phyloP scores from a whole-genome alignment of 2,888 invertebrate species.

The Resseliella maxima region DNA sequence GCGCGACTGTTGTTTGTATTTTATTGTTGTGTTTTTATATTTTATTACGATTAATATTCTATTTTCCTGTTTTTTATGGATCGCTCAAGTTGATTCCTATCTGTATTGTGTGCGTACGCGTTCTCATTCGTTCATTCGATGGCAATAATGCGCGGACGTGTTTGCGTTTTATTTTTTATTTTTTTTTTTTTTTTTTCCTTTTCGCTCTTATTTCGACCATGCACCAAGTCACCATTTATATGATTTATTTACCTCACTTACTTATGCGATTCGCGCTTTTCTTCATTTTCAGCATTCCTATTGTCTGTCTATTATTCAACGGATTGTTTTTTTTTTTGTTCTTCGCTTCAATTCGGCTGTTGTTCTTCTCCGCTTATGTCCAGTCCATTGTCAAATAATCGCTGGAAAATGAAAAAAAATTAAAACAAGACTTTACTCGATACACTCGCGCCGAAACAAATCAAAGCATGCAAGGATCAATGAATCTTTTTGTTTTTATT shows the following conservation, averaged over 20 bases:
- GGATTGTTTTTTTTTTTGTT: background rate
- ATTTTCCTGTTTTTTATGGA: constrained; percentile 49
- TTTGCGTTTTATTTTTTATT: background rate
- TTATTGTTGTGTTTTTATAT: constrained; percentile 48
- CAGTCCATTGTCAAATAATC: constrained; percentile 27
- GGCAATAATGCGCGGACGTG: constrained; percentile 31
- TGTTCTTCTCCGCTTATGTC: background rate
- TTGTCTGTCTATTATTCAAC: constrained; percentile 52
- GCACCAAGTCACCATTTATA: constrained; percentile 2
- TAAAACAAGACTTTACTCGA: constrained; percentile 33
- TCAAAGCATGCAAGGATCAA: constrained; percentile 51
- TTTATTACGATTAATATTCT: constrained; percentile 43
- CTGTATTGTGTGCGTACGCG: background rate
- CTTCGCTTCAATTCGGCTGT: background rate
- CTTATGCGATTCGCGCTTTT: constrained; percentile 8
- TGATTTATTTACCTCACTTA: constrained; percentile 49
- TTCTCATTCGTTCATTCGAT: background rate
- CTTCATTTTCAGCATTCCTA: constrained; percentile 33
- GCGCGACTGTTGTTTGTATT: constrained; percentile 18
- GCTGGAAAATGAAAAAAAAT: background rate
- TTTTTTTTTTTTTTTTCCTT: background rate
- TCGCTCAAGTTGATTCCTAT: constrained; percentile 27
- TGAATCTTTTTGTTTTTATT: constrained; percentile 4
- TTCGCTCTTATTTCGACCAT: background rate
- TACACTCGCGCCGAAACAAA: background rate